Evolutionary conservation across 1,140 invertebrate genomes (phyloP), one percentile per base, ranked within the genome.

Genomic region (Drosophila biarmipes): DNA sequence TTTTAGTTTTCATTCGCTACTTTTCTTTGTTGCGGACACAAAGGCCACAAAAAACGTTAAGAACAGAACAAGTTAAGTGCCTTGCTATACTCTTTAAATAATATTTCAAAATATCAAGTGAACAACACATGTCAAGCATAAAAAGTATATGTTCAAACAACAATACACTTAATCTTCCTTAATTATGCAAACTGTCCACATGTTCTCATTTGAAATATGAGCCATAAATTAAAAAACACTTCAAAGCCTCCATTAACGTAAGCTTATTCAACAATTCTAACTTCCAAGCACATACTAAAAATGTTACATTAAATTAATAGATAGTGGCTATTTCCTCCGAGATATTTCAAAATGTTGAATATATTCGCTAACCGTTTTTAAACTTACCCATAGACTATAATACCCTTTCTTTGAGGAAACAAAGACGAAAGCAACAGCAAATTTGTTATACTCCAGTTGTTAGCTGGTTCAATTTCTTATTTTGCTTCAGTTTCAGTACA

Each of bases 1-100:
- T 82, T 82, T 84, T 78, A 74, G 80, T 81, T 81, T 80, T 64
- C 43, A 42, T 54, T 49, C 8, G 19, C 19, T 27, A 14, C 11
- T 46, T 67, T 69, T 31, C 62, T 69, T 69, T 69, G 59, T 69
- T 75, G 63, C 63, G 35, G 29, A 24, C 49, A 68, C 34, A 38
- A 19, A 24, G 34, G 17, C 24, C 27, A 51, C 43, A 62, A 35
- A 52, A 43, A 52, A 12, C 6, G 7, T 35, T 37, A 6, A 21
- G 6, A n/a, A 27, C 5, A 15, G 12, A 48, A 37, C 14, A 19
- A 29, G 37, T 5, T 3, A 11, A 12, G 10, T 24, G 38, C 24
- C 19, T 40, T 19, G 14, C 14, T 2, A 61, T 61, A 61, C 58
- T 2, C 58, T 61, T 34, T 14, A 6, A 31, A 48, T 11, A 27